Evolutionary conservation across 2,113 vertebrate species (phyloP), one percentile per base, ranked within the genome.

Genomic region (Tachysurus vachellii): DNA sequence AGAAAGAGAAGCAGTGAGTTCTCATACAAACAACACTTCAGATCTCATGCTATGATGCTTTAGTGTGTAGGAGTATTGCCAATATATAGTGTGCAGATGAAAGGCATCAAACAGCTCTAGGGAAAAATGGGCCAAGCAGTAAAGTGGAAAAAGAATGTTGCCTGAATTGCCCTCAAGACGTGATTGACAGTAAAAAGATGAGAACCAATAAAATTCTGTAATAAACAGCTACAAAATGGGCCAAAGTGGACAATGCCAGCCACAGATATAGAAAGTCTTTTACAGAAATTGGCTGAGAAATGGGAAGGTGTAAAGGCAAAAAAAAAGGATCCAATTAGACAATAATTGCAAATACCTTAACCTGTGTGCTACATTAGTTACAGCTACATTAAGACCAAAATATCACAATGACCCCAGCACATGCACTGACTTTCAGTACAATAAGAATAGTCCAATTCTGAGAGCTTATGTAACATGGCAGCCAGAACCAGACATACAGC

Each of bases 401-500:
- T 57, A 57, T 54, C 54, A 16, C 5, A 54, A n/a, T 54, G 5
- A 80, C 42, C 17, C 31, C 23, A 84, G 64, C n/a, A 12, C 17
- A 59, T 84, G 50, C 11, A 75, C 31, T 44, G 12, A 36, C 66
- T 71, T 73, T 84, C 66, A 84, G 17, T 71, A 57, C 5, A 26
- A 26, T 17, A 36, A 53, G 62, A 53, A 44, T n/a, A 50, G 59
- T 21, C 62, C 66, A 23, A 19, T 53, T 50, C 42, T 50, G 7
- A 83, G 64, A 42, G 53, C 77, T 80, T 80, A 80, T 80, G 53
- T 80, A 80, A 80, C 17, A 4, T 57, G 14, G n/a, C n/a, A 57
- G 53, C 14, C 53, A 31, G 53, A 57, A 28, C 28, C n/a, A 56
- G 50, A 31, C 76, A 79, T 79, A 31, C 44, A 53, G 50, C 23